Evolutionary conservation across 2,888 invertebrate genomes (phyloP), one percentile per base, ranked within the genome.

Genomic region (Leucoma salicis): DNA sequence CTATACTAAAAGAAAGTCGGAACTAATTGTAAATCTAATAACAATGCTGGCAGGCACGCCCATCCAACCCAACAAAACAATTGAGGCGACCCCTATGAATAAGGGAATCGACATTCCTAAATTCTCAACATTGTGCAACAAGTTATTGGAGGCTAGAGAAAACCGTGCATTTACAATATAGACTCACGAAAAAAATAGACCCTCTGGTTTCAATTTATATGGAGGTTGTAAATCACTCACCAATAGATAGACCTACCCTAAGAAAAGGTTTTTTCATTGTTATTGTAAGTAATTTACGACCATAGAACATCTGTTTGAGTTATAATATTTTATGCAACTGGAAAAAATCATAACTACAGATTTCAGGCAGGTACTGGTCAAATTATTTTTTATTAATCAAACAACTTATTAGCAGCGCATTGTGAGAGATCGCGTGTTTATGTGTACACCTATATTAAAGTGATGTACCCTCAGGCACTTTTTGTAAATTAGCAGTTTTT

Each of bases 21-120:
- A 84, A 87, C 85, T 79, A 88, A 87, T 88, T 76, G 75, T 78
- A 81, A 84, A 85, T 82, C 75, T 72, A 79, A 86, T 81, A 79
- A 82, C 62, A 71, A 59, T 69, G 64, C 71, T 68, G 74, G 78
- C 13, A 13, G 4, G 68, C 80, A 78, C 84, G 82, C 84, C 85
- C 80, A 81, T 75, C 75, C 68, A 70, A 70, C 71, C 62, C 65
- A 60, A 68, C 78, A 77, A 85, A 86, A 88, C 85, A 88, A 87
- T 85, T 69, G 77, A 69, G 54, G 62, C 63, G 65, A 63, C 54
- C 68, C 67, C 70, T 73, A 74, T 72, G 71, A 67, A 69, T 63
- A 70, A 67, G 70, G 74, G 78, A 74, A 74, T 71, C 65, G 68
- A 65, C 78, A 73, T 52, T 70, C 64, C 65, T 60, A 66, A 71